Evolutionary conservation across 2,113 vertebrate genomes (phyloP).

Genomic region (Oryzias woworae): DNA sequence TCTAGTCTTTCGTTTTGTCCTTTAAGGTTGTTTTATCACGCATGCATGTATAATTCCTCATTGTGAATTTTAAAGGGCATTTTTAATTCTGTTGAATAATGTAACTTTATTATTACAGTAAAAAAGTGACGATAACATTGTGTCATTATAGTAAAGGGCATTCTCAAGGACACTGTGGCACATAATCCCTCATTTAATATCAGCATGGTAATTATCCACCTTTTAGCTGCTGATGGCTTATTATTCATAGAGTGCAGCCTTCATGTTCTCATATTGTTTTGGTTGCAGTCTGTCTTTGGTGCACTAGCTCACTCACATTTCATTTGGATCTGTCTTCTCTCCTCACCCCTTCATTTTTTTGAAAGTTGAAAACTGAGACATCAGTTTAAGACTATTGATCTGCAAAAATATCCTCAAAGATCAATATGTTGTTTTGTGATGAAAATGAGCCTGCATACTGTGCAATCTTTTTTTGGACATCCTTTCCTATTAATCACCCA

Average conservation of each 20-base stretch:
- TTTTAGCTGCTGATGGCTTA: constrained; percentile 54
- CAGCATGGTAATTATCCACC: constrained; percentile 60
- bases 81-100: not conserved
- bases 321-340: constrained; percentile 29
- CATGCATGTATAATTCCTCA: too few relatives aligned
- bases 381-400: constrained; percentile 50
- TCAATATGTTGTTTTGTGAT: constrained; percentile 37
- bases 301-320: constrained; percentile 44
- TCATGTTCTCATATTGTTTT: constrained; percentile 30
- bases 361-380: constrained; percentile 42
- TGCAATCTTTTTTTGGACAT: not conserved
- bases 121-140: constrained; percentile 36
- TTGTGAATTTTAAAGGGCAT: too few relatives aligned
- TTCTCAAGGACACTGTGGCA: constrained; percentile 64
- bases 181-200: constrained; percentile 58
- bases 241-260: constrained; percentile 56
- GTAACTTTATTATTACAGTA: not conserved
- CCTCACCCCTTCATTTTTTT: constrained; percentile 6
- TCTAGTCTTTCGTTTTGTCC: too few relatives aligned
- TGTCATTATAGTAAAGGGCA: constrained; percentile 47
- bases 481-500: not conserved
- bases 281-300: not conserved
- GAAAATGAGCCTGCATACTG: constrained; percentile 36
- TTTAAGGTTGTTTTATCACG: too few relatives aligned
- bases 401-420: constrained; percentile 1